Evolutionary conservation across 2,888 invertebrate genomes (phyloP).

Genomic region (Pyrochroa serraticornis): DNA sequence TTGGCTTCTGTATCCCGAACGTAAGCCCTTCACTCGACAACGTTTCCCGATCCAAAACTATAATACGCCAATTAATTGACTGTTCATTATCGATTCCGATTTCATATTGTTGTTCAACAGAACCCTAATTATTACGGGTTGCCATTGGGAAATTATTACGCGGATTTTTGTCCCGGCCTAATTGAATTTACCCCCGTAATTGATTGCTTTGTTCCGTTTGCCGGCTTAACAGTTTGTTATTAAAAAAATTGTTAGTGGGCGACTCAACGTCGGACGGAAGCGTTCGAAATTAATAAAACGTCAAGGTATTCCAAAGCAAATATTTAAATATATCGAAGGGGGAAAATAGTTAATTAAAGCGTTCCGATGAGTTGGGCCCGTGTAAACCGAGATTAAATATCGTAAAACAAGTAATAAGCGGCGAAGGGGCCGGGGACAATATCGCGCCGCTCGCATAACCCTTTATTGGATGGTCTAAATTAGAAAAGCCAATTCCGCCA

Average conservation of each 20-base stretch:
- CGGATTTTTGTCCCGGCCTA: no score
- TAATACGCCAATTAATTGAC: constrained; percentile 24
- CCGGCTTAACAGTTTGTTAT: no score
- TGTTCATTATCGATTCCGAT: constrained; percentile 23
- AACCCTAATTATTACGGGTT: no score
- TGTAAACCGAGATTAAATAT: constrained; percentile 52
- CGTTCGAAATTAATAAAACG: constrained; percentile 21
- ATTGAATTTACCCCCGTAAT: no score
- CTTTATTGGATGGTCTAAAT: constrained; percentile 55
- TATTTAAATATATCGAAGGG: constrained; percentile 31
- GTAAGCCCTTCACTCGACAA: constrained; percentile 12
- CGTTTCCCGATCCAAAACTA: constrained; percentile 24
- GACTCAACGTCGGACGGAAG: not conserved
- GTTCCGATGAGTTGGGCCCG: constrained; percentile 48
- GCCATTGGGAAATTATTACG: no score
- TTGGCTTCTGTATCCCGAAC: constrained; percentile 31
- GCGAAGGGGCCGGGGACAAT: constrained; percentile 48
- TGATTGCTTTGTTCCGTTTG: no score
- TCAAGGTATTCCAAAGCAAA: constrained; percentile 20
- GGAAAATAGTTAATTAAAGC: constrained; percentile 49
- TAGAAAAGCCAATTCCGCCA: constrained; percentile 55
- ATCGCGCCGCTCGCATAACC: constrained; percentile 47
- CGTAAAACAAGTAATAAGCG: constrained; percentile 53
- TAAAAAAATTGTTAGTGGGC: not conserved
- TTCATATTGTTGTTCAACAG: no score